phyloP scores from a whole-genome alignment of 2,797 vertebrate genomes.

The Lutjanus campechanus region DNA sequence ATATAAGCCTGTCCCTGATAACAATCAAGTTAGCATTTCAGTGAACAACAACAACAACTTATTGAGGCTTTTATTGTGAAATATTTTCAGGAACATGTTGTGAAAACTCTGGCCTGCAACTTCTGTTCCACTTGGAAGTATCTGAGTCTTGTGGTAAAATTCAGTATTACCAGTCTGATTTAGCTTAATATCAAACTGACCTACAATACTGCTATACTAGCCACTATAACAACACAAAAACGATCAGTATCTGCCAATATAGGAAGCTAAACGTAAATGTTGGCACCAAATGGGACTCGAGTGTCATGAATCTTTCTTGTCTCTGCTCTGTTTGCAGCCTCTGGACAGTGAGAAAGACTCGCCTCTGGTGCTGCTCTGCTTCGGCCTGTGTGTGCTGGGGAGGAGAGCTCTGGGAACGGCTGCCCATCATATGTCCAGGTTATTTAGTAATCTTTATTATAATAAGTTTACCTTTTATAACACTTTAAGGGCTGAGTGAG shows the following conservation, averaged over 20 bases:
- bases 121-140: too few relatives aligned
- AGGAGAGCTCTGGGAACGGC: conserved; percentile 96
- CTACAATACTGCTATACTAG: too few relatives aligned
- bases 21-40: too few relatives aligned
- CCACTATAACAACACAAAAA: too few relatives aligned
- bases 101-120: too few relatives aligned
- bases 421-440: conserved; percentile 99
- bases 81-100: too few relatives aligned
- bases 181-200: too few relatives aligned
- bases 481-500: not conserved
- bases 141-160: too few relatives aligned
- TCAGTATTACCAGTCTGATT: too few relatives aligned
- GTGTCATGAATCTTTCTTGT: conserved; percentile 1
- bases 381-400: conserved; percentile 96
- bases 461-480: not conserved
- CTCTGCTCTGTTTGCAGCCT: conserved; percentile 80
- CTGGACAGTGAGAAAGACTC: conserved; percentile 96
- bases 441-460: conserved; percentile 25
- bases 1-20: too few relatives aligned
- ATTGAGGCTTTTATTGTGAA: too few relatives aligned
- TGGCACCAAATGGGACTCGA: not conserved
- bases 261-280: not conserved
- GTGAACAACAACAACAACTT: too few relatives aligned
- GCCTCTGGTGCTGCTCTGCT: conserved; percentile 94
- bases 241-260: not conserved